These are phyloP conservation scores for Polia nebulosa DNA, from an alignment of 2,888 invertebrate genomes.

Conservation along the genomic window DNA sequence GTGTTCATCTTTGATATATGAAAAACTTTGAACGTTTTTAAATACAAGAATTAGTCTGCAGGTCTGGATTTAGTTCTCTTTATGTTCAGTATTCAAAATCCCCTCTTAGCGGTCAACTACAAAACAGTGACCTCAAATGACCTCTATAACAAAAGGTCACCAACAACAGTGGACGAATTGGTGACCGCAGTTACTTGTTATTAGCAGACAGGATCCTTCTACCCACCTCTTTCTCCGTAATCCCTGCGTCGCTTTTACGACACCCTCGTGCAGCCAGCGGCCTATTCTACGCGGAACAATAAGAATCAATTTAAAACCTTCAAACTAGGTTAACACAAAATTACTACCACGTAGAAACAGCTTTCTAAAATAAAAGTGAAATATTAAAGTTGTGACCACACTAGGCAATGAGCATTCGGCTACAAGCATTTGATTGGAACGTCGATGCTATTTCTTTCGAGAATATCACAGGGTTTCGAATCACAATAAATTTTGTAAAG, in stretches of 20 bases:
- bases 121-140: not conserved
- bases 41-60: not conserved
- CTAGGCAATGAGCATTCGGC: not conserved
- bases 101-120: not conserved
- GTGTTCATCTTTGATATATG: no score
- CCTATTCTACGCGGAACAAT: constrained; percentile 38
- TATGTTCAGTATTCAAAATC: not conserved
- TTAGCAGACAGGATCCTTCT: not conserved
- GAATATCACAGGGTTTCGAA: no score
- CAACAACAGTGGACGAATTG: not conserved
- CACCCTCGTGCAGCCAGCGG: constrained; percentile 9
- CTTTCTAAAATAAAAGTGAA: constrained; percentile 33
- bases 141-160: not conserved
- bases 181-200: constrained; percentile 17
- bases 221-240: constrained; percentile 3
- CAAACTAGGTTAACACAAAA: constrained; percentile 35
- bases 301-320: constrained; percentile 51
- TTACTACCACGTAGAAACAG: constrained; percentile 7
- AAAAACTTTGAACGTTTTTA: no score
- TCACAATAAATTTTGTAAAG: no score
- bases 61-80: not conserved
- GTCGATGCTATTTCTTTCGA: not conserved
- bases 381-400: no score
- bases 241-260: constrained; percentile 35
- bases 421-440: not conserved